Base-by-base conservation (phyloP, 2,888 invertebrate species). In the Tipula vernalis region DNA sequence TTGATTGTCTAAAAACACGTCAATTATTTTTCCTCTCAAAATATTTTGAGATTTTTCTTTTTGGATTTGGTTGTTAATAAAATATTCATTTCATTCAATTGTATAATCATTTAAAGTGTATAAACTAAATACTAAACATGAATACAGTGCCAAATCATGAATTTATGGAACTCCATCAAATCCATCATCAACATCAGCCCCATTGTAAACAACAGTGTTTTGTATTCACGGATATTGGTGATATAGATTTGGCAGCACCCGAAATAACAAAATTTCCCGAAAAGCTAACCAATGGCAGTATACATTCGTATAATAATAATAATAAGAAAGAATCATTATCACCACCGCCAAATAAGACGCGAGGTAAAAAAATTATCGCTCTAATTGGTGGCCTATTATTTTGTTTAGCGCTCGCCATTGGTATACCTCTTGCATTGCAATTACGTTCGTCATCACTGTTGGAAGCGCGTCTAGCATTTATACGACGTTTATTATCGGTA, bases 401-500 rank as follows among this genome's bases (percentile, higher is more conserved):
- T 13, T 91, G 91, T 86, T 90, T 92, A 87, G 90, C 90, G 4
- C 90, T 91, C 89, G 91, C 91, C 18, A 91, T 91, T 0, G 92
- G 92, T 1, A 91, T 93, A 86, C 93, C 93, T 2, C 89, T 93
- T 87, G 93, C 93, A 1, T 89, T 94, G 28, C 93, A 93, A 88
- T 89, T 93, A 83, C 91, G 93, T 18, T 92, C 93, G 83, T 94
- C 93, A 0, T 93, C 93, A 41, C 89, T 93, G 86, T 89, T 93
- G 85, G 93, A 93, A 89, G 94, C 93, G 0, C 91, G 93, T 12
- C 89, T 94, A 83, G 91, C 93, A 83, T 93, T 94, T 85, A 93
- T 93, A 36, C 36, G 92, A 39, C 92, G 93, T 42, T 90, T 93
- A 88, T 89, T 93, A 0, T 92, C 92, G 5, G 93, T 93, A 88